phyloP scores from a whole-genome alignment of 2,113 vertebrate species.

The Antigone vipio region DNA sequence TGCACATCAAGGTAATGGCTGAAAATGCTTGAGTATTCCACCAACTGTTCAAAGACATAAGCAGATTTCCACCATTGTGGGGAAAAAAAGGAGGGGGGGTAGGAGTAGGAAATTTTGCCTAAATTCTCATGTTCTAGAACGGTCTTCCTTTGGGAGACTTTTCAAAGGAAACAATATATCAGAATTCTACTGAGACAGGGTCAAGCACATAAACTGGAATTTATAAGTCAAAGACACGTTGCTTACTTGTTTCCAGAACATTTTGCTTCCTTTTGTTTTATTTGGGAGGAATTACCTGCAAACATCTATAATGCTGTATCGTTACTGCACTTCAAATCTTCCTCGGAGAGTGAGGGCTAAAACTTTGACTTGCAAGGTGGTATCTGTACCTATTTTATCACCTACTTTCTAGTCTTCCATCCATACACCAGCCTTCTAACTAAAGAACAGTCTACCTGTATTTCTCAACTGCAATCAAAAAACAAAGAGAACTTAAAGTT shows the following conservation, averaged over 20 bases:
- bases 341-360: neutral
- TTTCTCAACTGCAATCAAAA: neutral
- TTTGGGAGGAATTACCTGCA: neutral
- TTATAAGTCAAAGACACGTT: neutral
- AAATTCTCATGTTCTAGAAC: neutral
- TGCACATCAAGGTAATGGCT: neutral
- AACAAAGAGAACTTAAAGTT: neutral
- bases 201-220: neutral
- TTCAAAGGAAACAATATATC: neutral
- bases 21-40: neutral
- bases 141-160: neutral
- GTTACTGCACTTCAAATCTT: neutral
- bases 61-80: neutral
- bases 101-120: neutral
- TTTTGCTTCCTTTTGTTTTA: neutral
- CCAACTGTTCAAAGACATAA: neutral
- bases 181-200: neutral
- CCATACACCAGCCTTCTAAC: neutral
- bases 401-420: neutral
- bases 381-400: neutral
- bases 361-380: neutral
- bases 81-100: too few relatives aligned
- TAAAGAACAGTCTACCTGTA: neutral
- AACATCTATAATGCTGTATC: neutral
- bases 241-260: neutral